Evolutionary conservation across 1,140 invertebrate species (phyloP).

Genomic region (Grapholita molesta): DNA sequence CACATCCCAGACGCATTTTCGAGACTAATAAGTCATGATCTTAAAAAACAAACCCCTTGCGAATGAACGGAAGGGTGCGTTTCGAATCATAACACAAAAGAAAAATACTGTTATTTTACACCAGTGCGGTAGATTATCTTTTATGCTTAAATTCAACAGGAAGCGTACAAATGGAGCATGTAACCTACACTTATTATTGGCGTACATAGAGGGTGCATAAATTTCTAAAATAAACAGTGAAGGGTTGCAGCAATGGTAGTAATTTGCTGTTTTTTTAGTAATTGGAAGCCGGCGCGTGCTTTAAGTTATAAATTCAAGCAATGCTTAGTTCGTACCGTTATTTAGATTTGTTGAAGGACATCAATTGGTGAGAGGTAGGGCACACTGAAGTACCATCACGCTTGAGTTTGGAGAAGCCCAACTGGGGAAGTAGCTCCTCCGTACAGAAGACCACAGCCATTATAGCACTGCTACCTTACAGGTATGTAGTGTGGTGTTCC

Average conservation of each 20-base stretch:
- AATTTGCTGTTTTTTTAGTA: constrained; percentile 61
- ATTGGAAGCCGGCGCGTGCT: constrained; percentile 27
- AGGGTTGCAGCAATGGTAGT: constrained; percentile 58
- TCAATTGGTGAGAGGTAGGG: no score
- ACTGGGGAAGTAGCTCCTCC: no score
- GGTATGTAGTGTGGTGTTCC: no score
- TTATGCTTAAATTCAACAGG: constrained; percentile 76
- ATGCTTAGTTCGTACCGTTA: neutral
- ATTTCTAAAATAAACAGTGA: constrained; percentile 65
- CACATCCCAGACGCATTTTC: constrained; percentile 25
- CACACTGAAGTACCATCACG: no score
- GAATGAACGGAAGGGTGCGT: constrained; percentile 45
- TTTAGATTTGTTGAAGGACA: neutral
- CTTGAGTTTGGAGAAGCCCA: no score
- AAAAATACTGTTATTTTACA: constrained; percentile 76
- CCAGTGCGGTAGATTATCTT: constrained; percentile 75
- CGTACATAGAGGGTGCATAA: constrained; percentile 69
- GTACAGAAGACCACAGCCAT: no score
- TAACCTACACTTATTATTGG: constrained; percentile 76
- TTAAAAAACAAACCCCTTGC: constrained; percentile 12
- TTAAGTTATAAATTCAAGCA: neutral
- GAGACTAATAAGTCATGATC: neutral
- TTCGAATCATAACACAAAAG: constrained; percentile 69
- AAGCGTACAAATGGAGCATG: constrained; percentile 74
- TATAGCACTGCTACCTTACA: no score